phyloP scores from a whole-genome alignment of 2,113 vertebrate species.

The Syrrhaptes paradoxus region DNA sequence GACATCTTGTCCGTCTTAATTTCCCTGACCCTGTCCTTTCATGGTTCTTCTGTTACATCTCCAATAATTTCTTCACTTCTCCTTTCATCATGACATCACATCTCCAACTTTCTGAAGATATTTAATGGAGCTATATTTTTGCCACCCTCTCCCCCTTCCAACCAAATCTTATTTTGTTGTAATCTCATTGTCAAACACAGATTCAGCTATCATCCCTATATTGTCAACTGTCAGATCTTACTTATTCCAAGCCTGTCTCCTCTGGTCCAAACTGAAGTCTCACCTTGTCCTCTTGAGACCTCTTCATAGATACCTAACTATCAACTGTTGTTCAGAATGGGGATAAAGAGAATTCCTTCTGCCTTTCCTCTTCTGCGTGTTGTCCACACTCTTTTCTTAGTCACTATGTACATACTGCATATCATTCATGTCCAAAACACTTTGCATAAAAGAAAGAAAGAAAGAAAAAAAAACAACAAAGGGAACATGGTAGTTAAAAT shows the following conservation, averaged over 20 bases:
- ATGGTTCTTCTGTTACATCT: background rate
- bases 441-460: background rate
- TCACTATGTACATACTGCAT: background rate
- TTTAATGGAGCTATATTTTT: background rate
- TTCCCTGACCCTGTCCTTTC: background rate
- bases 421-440: background rate
- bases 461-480: background rate
- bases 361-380: background rate
- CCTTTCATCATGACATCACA: background rate
- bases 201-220: background rate
- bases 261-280: conserved; percentile 8
- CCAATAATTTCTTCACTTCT: background rate
- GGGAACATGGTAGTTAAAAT: background rate
- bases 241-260: conserved; percentile 1
- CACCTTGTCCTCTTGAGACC: background rate
- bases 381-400: background rate
- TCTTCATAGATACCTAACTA: background rate
- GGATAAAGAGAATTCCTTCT: background rate
- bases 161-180: background rate
- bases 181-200: background rate
- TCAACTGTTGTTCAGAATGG: background rate
- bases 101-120: background rate
- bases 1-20: background rate
- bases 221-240: background rate
- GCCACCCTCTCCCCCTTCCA: background rate